Evolutionary conservation across 2,888 invertebrate genomes (phyloP).

Genomic region (Leptinotarsa rubiginosa): DNA sequence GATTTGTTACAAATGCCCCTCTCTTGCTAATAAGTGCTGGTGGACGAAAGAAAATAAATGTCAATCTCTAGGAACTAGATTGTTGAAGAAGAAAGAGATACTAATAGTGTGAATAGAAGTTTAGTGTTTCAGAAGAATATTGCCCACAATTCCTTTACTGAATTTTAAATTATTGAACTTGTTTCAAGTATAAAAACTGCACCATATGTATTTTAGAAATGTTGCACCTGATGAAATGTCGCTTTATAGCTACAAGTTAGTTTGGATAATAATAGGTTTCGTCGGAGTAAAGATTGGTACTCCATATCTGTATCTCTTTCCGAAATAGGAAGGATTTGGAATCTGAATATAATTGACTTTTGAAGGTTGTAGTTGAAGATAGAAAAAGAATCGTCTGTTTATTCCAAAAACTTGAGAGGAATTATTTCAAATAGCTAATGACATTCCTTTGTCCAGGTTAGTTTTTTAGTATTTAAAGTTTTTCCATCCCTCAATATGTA

Average conservation of each 20-base stretch:
- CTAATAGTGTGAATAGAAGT: not conserved
- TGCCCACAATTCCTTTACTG: not conserved
- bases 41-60: too few species aligned
- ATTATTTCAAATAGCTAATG: not conserved
- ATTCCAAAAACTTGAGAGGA: too few species aligned
- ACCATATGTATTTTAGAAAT: not conserved
- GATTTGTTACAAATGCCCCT: too few species aligned
- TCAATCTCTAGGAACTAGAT: too few species aligned
- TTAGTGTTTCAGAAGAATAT: not conserved
- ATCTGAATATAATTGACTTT: not conserved
- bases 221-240: not conserved
- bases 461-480: not conserved
- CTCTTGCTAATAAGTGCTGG: too few species aligned
- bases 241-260: not conserved
- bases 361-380: not conserved
- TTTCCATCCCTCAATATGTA: not conserved
- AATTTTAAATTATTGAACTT: not conserved
- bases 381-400: too few species aligned
- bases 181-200: not conserved
- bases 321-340: not conserved
- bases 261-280: not conserved
- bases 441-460: not conserved
- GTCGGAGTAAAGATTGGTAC: not conserved
- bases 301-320: constrained; percentile 20
- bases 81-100: constrained; percentile 7